Conservation (phyloP, 2,888 invertebrate species). For the Lasioglossum pauxillum region DNA sequence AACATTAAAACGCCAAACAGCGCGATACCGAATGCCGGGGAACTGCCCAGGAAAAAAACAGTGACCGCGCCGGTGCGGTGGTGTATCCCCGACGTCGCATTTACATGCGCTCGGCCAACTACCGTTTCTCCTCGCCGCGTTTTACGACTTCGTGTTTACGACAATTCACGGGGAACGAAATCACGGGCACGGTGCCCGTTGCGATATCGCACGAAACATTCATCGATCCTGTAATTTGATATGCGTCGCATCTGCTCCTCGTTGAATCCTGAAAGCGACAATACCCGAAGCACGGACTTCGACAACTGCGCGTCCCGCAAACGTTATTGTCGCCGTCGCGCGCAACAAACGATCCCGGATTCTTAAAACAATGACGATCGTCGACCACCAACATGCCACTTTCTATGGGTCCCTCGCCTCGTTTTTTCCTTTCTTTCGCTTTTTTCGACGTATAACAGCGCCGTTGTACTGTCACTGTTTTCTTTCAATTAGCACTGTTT, state of each 20-base stretch:
- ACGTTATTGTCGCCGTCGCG: neutral
- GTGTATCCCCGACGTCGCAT: constrained; percentile 24
- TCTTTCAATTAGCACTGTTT: constrained; percentile 6
- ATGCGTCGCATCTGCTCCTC: constrained; percentile 37
- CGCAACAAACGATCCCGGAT: neutral
- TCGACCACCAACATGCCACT: neutral
- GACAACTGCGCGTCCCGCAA: neutral
- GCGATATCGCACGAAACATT: constrained; percentile 53
- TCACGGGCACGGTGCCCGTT: constrained; percentile 20
- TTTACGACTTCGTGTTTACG: constrained; percentile 64
- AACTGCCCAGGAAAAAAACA: constrained; percentile 74
- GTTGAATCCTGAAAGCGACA: constrained; percentile 41
- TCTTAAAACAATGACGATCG: neutral
- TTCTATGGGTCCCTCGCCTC: neutral
- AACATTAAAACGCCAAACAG: constrained; percentile 82
- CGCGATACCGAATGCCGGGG: constrained; percentile 75
- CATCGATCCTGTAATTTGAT: constrained; percentile 52
- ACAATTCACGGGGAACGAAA: constrained; percentile 44
- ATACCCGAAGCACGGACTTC: constrained; percentile 1
- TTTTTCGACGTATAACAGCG: neutral
- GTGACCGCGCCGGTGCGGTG: constrained; percentile 60
- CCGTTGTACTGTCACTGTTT: neutral
- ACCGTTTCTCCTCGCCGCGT: constrained; percentile 28
- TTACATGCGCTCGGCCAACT: constrained; percentile 40
- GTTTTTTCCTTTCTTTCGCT: neutral